Evolutionary conservation across 2,113 vertebrate genomes (phyloP).

Genomic region (Lamprotornis superbus): DNA sequence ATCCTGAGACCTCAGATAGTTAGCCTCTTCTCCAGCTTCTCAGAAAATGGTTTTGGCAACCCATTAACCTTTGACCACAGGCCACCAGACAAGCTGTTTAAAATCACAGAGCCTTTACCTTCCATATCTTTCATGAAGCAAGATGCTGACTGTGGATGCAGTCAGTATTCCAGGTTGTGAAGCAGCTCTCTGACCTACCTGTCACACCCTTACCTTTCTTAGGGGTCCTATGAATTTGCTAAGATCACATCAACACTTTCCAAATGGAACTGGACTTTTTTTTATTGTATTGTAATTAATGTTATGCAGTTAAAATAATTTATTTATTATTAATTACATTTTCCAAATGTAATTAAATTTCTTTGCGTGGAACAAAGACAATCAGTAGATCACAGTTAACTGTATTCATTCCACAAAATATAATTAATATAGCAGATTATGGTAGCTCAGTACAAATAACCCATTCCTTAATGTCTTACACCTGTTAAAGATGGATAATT

Average conservation of each 20-base stretch:
- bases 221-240: background rate
- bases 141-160: background rate
- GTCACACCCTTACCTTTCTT: background rate
- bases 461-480: constrained; percentile 33
- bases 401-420: constrained; percentile 63
- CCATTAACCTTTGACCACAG: background rate
- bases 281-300: constrained; percentile 69
- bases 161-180: background rate
- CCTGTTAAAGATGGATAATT: constrained; percentile 67
- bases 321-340: constrained; percentile 77
- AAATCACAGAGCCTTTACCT: background rate
- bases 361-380: constrained; percentile 63
- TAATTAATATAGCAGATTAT: constrained; percentile 63
- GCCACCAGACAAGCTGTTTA: background rate
- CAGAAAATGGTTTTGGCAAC: background rate
- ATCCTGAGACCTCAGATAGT: background rate
- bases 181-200: background rate
- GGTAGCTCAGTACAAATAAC: constrained; percentile 66
- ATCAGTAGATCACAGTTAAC: constrained; percentile 65
- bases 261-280: constrained; percentile 59
- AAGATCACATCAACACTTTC: constrained; percentile 48
- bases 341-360: constrained; percentile 71
- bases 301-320: constrained; percentile 69
- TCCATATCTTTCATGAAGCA: background rate
- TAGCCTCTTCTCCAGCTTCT: background rate